A percentile compares a stretch with the other conserved stretches of the same genome.
Conservation (phyloP, 30 jellyfish, hydroid and myxozoan species). For the Calvadosia cruxmelitensis region DNA sequence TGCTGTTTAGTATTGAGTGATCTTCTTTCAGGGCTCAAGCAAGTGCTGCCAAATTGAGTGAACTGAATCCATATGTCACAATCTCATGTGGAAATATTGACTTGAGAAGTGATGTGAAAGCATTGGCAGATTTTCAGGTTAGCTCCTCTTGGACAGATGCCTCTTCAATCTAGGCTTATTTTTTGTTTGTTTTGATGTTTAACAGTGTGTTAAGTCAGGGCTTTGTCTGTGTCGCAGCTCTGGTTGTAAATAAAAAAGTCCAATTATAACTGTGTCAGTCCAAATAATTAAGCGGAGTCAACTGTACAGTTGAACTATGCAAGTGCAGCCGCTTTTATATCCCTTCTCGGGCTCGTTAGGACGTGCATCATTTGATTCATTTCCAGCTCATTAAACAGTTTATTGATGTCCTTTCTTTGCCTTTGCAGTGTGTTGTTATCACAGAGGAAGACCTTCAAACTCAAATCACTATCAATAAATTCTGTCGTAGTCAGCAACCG, state of each 20-base stretch:
- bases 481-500: constrained; percentile 69
- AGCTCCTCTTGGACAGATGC: background rate
- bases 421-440: constrained; percentile 63
- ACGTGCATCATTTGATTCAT: no score
- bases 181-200: no score
- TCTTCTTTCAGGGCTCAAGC: constrained; percentile 47
- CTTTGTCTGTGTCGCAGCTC: no score
- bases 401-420: background rate
- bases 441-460: constrained; percentile 42
- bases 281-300: no score
- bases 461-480: constrained; percentile 37
- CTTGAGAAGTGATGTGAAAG: constrained; percentile 8
- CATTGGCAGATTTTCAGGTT: constrained; percentile 47
- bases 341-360: no score
- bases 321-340: no score
- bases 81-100: constrained; percentile 13
- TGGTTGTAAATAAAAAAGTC: no score
- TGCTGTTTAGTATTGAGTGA: no score
- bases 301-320: no score
- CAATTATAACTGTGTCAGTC: no score
- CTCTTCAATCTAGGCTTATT: background rate
- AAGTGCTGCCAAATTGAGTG: constrained; percentile 39
- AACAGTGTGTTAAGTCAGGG: no score
- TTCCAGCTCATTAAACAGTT: no score
- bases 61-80: constrained; percentile 56